These are phyloP conservation scores for Yoshiicerus persimilis DNA, from an alignment of 1,140 invertebrate genomes.

Conservation along the genomic window DNA sequence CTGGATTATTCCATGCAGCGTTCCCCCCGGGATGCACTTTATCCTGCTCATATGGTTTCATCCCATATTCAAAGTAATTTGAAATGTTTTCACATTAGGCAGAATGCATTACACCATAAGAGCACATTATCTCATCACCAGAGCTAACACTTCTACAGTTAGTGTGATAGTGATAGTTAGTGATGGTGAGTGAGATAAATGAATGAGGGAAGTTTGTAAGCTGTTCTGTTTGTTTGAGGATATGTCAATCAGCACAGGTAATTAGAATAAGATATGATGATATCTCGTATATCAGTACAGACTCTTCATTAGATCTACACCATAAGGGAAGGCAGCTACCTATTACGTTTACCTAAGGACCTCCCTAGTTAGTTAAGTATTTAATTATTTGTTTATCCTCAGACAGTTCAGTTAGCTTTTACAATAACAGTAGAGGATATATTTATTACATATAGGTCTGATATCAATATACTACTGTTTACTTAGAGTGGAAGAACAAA, in stretches of 20 bases:
- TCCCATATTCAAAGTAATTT: constrained; percentile 56
- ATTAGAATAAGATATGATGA: not conserved
- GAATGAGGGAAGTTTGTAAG: not conserved
- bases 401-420: not conserved
- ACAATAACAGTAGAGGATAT: not conserved
- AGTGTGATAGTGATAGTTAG: not conserved
- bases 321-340: not conserved
- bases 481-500: not conserved
- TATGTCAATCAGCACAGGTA: not conserved
- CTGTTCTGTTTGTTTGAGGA: not conserved
- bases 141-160: not conserved
- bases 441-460: not conserved
- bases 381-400: not conserved
- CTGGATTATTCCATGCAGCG: constrained; percentile 74
- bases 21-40: constrained; percentile 46
- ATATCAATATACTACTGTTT: not conserved
- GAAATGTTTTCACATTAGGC: not conserved
- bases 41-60: constrained; percentile 59
- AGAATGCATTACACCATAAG: not conserved
- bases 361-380: not conserved
- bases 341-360: too few relatives aligned
- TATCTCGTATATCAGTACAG: not conserved
- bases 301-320: not conserved
- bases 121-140: not conserved
- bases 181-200: not conserved